Evolutionary conservation across 2,888 invertebrate genomes (phyloP), one percentile per base, ranked within the genome.

Genomic region (Microctonus brassicae): DNA sequence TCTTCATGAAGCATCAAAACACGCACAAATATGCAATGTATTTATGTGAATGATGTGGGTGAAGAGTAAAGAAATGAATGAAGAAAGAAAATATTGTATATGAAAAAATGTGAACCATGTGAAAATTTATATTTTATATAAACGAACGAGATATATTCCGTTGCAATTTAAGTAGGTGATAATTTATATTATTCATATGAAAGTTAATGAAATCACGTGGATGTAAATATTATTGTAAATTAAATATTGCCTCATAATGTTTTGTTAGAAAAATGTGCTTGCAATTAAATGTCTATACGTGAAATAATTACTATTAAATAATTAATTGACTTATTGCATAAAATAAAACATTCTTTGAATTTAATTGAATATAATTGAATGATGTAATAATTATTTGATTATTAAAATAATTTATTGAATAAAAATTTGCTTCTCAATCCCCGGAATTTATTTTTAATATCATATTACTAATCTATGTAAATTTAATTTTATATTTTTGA

Each of bases 101-200:
- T 47, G 47, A 17, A n/a, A n/a, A 17, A 33, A 17, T 33, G 33
- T 17, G 17, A 34, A 34, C 33, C 17, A 58, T 58, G 58, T 33
- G 58, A 58, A 58, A 58, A 58, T 58, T 33, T 13, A 58, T 58
- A 58, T 58, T 29, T 20, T 33, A 29, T 10, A 7, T 47, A 17
- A 47, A 47, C 17, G 7, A 47, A 47, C 3, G 17, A n/a, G 17
- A 17, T 47, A 17, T 47, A 20, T 47, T 47, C 20, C 20, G 47
- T 47, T 47, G 47, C 6, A 17, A 17, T 6, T 47, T n/a, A 20
- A 47, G 17, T 47, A 7, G 17, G 17, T 47, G 6, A 17, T 47
- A 20, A 47, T 13, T 39, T 39, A 39, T 39, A 39, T 39, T 39
- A 11, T 39, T 39, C 13, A n/a, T 39, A 6, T n/a, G 17, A 47